Evolutionary conservation across 1,140 invertebrate species (phyloP).

Genomic region (Vanessa atalanta): DNA sequence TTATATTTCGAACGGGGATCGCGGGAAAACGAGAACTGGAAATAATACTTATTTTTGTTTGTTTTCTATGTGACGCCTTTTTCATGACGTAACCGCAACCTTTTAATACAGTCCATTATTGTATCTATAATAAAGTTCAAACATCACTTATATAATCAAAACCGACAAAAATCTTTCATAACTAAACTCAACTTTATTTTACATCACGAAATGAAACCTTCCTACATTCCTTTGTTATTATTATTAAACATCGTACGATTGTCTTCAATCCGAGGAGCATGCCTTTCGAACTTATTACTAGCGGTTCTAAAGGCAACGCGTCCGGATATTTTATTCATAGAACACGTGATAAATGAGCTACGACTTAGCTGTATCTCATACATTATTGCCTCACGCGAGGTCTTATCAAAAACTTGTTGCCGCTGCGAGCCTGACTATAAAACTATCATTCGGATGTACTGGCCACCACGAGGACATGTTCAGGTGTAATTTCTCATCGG

Average conservation of each 20-base stretch:
- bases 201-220: no score
- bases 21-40: no score
- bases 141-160: no score
- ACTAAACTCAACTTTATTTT: no score
- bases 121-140: no score
- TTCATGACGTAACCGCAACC: no score
- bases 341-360: constrained; percentile 72
- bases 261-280: neutral
- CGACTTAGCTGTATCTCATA: constrained; percentile 70
- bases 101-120: no score
- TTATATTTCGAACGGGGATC: no score
- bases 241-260: neutral
- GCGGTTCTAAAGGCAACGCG: constrained; percentile 52
- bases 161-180: no score
- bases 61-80: no score
- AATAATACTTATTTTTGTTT: no score
- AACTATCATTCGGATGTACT: constrained; percentile 56
- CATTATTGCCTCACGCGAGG: constrained; percentile 72
- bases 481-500: constrained; percentile 62
- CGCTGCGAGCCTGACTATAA: constrained; percentile 56
- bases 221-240: constrained; percentile 14
- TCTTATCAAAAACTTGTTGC: constrained; percentile 77
- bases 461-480: constrained; percentile 60
- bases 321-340: constrained; percentile 76
- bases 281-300: constrained; percentile 40